Conservation (phyloP, 2,797 vertebrate genomes). For the Brotula barbata region DNA sequence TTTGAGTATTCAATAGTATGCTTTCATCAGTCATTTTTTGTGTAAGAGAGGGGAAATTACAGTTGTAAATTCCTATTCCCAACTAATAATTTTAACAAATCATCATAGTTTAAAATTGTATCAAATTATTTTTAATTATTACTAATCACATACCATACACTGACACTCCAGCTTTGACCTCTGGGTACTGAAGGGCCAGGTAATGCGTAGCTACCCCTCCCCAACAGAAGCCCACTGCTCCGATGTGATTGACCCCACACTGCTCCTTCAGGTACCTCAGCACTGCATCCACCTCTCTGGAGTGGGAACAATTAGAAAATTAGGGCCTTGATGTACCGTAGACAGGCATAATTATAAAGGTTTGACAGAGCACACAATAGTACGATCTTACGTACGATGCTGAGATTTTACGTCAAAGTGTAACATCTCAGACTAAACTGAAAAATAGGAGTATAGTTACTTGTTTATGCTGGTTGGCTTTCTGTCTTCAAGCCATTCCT, state of each 20-base stretch:
- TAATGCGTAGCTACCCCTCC: constrained; percentile 78
- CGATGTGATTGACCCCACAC: constrained; percentile 72
- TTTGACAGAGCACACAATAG: too few relatives aligned
- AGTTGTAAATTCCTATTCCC: too few relatives aligned
- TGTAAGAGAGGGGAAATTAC: too few relatives aligned
- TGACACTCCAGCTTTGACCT: constrained; percentile 81
- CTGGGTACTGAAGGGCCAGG: constrained; percentile 74
- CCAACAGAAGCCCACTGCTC: constrained; percentile 83
- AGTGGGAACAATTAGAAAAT: neutral
- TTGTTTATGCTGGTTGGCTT: constrained; percentile 80
- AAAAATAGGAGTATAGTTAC: constrained; percentile 55
- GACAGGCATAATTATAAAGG: too few relatives aligned
- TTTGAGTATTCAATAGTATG: too few relatives aligned
- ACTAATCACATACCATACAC: constrained; percentile 68
- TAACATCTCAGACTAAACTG: too few relatives aligned
- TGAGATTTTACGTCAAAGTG: too few relatives aligned
- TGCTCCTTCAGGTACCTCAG: constrained; percentile 80
- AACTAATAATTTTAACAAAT: too few relatives aligned
- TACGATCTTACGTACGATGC: too few relatives aligned
- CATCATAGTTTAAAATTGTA: too few relatives aligned
- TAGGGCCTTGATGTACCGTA: too few relatives aligned
- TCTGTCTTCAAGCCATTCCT: constrained; percentile 79
- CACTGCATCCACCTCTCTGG: constrained; percentile 78
- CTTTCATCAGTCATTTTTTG: too few relatives aligned
- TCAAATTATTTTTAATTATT: neutral